These are phyloP conservation scores for Lepidocyrtoides sp. DNA, from an alignment of 2,888 invertebrate genomes.

Conservation along the genomic window DNA sequence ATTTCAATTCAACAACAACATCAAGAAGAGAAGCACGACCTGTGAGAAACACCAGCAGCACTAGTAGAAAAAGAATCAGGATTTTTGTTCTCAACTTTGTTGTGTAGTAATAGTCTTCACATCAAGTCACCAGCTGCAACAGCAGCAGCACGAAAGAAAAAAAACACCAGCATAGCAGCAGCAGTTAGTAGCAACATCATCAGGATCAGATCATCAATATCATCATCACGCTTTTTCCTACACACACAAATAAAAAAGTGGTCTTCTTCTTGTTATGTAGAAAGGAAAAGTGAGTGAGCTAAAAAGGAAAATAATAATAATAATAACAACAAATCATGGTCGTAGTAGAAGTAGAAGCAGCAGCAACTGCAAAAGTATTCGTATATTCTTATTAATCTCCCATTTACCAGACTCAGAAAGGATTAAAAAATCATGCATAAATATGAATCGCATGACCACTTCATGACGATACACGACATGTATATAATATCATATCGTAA, in stretches of 20 bases:
- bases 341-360: not conserved
- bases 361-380: not conserved
- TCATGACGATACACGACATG: not conserved
- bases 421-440: not conserved
- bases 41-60: slow-evolving; percentile 26
- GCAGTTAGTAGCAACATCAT: not conserved
- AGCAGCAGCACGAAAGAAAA: slow-evolving; percentile 45
- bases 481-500: not conserved
- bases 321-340: slow-evolving; percentile 3
- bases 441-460: not conserved
- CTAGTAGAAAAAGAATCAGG: slow-evolving; percentile 33
- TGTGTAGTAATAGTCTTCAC: slow-evolving; percentile 57
- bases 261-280: slow-evolving; percentile 9
- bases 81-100: slow-evolving; percentile 60
- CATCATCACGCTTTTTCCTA: not conserved
- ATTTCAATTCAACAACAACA: slow-evolving; percentile 23
- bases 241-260: not conserved
- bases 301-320: not conserved
- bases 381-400: no score
- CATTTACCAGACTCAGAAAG: not conserved
- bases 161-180: slow-evolving; percentile 26
- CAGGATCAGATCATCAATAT: slow-evolving; percentile 42
- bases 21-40: slow-evolving; percentile 10
- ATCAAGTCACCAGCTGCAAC: slow-evolving; percentile 54
- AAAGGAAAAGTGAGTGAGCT: slow-evolving; percentile 29